A percentile compares a stretch with the other conserved stretches of the same genome.
These are phyloP conservation scores for Drosophila willistoni DNA, from an alignment of 1,140 invertebrate species.

Conservation along the genomic window DNA sequence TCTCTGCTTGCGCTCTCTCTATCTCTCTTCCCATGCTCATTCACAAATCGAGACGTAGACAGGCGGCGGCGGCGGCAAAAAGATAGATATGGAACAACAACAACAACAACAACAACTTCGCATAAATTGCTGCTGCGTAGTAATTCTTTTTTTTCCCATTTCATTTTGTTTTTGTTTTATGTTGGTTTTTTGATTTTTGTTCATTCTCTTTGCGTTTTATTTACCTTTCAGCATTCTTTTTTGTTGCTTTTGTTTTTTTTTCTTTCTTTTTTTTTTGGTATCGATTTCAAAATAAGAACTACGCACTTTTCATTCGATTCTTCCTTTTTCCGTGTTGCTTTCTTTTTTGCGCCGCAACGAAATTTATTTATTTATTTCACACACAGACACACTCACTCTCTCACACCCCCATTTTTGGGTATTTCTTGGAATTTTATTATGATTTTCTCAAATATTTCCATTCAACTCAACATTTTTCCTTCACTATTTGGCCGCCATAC, in stretches of 20 bases:
- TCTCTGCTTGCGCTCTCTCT: background rate
- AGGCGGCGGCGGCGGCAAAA: conserved; percentile 37
- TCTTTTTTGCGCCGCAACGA: conserved; percentile 10
- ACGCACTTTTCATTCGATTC: conserved; percentile 71
- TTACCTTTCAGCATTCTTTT: conserved; percentile 22
- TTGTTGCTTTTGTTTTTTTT: background rate
- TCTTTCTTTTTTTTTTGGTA: conserved; percentile 63
- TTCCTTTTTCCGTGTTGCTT: conserved; percentile 70
- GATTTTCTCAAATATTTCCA: conserved; percentile 4
- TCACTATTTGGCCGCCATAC: background rate
- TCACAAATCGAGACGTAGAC: conserved; percentile 21
- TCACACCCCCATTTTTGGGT: conserved; percentile 27
- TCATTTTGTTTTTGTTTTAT: conserved; percentile 10
- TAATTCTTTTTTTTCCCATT: conserved; percentile 65
- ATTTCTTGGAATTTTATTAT: conserved; percentile 47
- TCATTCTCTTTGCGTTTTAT: conserved; percentile 8
- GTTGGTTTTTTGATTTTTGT: conserved; percentile 43
- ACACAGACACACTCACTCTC: conserved; percentile 26
- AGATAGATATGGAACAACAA: conserved; percentile 77
- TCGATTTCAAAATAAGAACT: conserved; percentile 79
- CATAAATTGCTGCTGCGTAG: conserved; percentile 82
- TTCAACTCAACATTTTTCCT: conserved; percentile 7
- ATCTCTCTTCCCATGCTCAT: conserved; percentile 19
- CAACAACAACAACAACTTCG: conserved; percentile 49
- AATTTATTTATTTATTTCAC: conserved; percentile 51